Evolutionary conservation across 2,797 vertebrate species (phyloP).

Genomic region (Mus minutoides): DNA sequence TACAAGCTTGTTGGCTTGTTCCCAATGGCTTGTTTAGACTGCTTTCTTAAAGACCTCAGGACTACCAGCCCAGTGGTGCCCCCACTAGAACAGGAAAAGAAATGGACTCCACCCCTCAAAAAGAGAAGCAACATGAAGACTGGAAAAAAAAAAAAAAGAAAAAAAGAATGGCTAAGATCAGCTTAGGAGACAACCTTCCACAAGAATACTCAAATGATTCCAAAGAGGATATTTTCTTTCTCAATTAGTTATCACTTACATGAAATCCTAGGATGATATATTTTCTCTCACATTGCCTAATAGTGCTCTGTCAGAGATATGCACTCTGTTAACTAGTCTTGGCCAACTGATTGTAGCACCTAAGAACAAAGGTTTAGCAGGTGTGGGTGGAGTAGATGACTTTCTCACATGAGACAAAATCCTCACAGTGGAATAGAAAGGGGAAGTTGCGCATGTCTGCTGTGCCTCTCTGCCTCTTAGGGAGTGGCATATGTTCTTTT

Average conservation of each 20-base stretch:
- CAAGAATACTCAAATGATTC: slow-evolving; percentile 27
- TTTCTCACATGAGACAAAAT: slow-evolving; percentile 3
- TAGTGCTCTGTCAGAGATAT: neutral
- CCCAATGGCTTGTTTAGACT: too few relatives aligned
- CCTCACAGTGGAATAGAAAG: neutral
- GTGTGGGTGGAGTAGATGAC: neutral
- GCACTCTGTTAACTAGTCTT: neutral
- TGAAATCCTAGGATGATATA: neutral
- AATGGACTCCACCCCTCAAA: neutral
- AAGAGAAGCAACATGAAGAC: neutral
- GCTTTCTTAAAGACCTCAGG: neutral
- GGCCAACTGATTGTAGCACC: neutral
- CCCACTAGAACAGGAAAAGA: neutral
- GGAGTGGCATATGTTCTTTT: neutral
- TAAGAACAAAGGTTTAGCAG: neutral
- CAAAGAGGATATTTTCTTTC: slow-evolving; percentile 25
- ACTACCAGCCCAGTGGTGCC: neutral
- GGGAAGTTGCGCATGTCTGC: neutral
- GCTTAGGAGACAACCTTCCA: neutral
- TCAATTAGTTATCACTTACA: neutral
- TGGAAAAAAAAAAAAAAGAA: neutral
- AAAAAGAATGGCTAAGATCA: neutral
- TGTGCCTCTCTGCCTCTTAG: neutral
- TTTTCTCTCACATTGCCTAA: neutral
- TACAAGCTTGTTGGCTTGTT: neutral